These are phyloP conservation scores for Cladorhizidae sp. DNA, from an alignment of 37 sponge, comb jelly and placozoan species.

Conservation along the genomic window DNA sequence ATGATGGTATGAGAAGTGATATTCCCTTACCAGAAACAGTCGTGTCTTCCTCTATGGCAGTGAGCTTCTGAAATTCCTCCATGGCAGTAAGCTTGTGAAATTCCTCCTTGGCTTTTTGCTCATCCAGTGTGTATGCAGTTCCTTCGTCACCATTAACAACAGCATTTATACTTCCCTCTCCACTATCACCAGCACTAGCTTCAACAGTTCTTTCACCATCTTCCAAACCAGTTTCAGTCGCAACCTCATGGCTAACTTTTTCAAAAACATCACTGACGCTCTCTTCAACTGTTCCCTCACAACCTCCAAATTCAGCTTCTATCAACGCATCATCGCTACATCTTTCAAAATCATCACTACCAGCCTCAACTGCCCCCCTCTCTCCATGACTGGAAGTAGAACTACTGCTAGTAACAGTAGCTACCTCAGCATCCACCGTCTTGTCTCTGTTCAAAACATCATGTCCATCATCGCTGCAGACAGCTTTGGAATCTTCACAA, in stretches of 20 bases:
- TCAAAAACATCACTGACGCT: not conserved
- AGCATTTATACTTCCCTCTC: not conserved
- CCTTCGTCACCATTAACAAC: not conserved
- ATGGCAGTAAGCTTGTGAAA: slow-evolving; percentile 25
- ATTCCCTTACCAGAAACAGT: not conserved
- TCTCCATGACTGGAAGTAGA: not conserved
- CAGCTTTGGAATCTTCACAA: not conserved
- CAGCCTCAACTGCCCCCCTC: not conserved
- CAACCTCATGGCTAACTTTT: not conserved
- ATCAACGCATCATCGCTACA: too few species aligned
- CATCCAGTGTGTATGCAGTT: not conserved
- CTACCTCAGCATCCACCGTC: not conserved
- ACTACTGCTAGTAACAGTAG: not conserved
- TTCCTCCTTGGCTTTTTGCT: slow-evolving; percentile 12
- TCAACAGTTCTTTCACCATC: slow-evolving; percentile 12
- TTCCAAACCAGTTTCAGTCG: not conserved
- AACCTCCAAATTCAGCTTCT: too few species aligned
- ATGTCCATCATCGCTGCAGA: not conserved
- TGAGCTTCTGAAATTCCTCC: slow-evolving; percentile 18
- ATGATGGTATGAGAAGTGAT: not conserved
- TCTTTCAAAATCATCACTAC: too few species aligned
- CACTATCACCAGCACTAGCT: slow-evolving; percentile 1
- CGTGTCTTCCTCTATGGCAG: not conserved
- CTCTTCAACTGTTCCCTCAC: too few species aligned
- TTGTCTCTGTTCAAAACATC: not conserved